Evolutionary conservation across 2,797 vertebrate species (phyloP).

Genomic region (Chloroceryle amazona): DNA sequence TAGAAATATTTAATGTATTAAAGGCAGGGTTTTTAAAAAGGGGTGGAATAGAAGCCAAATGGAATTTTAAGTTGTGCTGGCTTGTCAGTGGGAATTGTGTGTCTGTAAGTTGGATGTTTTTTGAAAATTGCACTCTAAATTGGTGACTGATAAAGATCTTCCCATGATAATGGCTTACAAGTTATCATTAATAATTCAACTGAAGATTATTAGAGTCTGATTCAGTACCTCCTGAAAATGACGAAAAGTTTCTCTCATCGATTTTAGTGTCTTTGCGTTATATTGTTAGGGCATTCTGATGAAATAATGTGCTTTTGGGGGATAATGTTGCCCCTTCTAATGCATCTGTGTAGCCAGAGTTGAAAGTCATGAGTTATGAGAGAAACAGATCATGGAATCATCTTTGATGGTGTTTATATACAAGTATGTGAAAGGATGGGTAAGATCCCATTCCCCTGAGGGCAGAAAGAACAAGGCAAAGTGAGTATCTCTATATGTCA

Average conservation of each 20-base stretch:
- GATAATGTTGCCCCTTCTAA: not conserved
- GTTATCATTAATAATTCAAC: constrained; percentile 65
- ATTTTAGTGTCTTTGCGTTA: constrained; percentile 8
- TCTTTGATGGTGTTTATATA: not conserved
- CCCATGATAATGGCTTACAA: constrained; percentile 9
- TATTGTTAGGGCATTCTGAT: not conserved
- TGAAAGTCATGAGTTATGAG: not conserved
- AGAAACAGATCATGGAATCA: not conserved
- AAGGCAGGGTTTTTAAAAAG: not conserved
- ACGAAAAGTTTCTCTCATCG: not conserved
- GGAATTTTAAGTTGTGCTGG: constrained; percentile 26
- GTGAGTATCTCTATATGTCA: not conserved
- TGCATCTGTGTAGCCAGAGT: not conserved
- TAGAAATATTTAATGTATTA: not conserved
- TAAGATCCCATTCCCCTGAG: not conserved
- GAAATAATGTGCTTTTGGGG: not conserved
- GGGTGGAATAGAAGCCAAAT: constrained; percentile 15
- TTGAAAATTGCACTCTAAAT: constrained; percentile 19
- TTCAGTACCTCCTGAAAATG: not conserved
- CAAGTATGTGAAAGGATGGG: not conserved
- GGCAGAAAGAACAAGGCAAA: fast-evolving
- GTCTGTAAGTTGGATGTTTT: not conserved
- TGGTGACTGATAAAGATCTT: constrained; percentile 33
- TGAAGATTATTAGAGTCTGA: not conserved
- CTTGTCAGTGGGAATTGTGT: not conserved